phyloP scores from a whole-genome alignment of 2,113 vertebrate genomes.

The Tupaia tana region DNA sequence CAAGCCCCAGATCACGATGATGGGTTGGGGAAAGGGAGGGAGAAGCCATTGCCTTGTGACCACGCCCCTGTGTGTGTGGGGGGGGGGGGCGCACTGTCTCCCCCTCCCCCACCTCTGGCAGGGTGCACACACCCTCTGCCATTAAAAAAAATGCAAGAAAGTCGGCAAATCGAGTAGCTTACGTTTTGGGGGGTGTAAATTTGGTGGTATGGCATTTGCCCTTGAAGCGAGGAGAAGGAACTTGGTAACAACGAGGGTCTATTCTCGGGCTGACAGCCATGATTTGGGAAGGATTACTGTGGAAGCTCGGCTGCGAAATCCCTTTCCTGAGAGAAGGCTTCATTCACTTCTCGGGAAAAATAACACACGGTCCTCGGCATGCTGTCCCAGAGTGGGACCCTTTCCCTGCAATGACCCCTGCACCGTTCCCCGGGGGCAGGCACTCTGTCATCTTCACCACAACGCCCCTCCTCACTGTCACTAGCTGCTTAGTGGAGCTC shows the following conservation, averaged over 20 bases:
- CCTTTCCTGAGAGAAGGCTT: neutral
- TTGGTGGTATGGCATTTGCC: neutral
- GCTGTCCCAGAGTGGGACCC: neutral
- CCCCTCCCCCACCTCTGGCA: too few relatives aligned
- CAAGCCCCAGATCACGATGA: too few relatives aligned
- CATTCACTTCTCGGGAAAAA: neutral
- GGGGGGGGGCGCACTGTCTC: fast-evolving
- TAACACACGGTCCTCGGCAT: neutral
- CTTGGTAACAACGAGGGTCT: neutral
- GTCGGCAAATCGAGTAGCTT: neutral
- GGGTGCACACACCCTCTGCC: too few relatives aligned
- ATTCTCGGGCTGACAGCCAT: neutral
- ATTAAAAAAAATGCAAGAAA: too few relatives aligned
- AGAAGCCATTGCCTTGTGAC: too few relatives aligned
- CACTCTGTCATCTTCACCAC: neutral
- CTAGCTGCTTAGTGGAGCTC: neutral
- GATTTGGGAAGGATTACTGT: neutral
- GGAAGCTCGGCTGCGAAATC: neutral
- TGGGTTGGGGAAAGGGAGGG: too few relatives aligned
- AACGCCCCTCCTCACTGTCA: neutral
- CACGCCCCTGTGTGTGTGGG: too few relatives aligned
- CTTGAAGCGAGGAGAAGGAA: neutral
- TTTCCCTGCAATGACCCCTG: neutral
- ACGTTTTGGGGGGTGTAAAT: neutral
- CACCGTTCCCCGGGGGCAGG: neutral